Conservation (phyloP, 2,113 vertebrate genomes). For the Orientallactaga bullata region DNA sequence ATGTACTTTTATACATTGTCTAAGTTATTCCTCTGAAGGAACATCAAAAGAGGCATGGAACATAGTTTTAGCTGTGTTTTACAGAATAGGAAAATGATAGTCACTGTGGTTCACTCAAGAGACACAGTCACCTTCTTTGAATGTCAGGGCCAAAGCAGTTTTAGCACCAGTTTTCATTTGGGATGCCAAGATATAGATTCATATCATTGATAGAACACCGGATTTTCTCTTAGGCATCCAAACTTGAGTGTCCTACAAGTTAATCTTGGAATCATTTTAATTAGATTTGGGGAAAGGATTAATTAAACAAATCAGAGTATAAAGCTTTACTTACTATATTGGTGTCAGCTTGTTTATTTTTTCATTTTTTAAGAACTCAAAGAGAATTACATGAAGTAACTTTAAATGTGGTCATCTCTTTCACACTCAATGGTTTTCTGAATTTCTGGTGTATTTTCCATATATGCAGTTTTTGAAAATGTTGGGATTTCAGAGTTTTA, state of each 20-base stretch:
- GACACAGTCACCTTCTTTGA: neutral
- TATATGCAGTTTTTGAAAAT: neutral
- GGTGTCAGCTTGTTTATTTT: neutral
- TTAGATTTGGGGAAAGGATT: neutral
- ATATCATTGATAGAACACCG: neutral
- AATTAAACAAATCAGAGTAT: constrained; percentile 1
- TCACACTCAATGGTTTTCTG: neutral
- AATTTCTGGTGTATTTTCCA: neutral
- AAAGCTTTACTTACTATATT: constrained; percentile 19
- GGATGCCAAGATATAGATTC: neutral
- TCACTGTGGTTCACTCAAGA: rapidly evolving
- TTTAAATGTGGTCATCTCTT: neutral
- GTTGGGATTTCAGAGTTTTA: constrained; percentile 31
- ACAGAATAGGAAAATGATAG: neutral
- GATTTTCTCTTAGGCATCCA: neutral
- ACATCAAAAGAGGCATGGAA: neutral
- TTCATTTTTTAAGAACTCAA: neutral
- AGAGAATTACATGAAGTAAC: neutral
- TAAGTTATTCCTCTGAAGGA: neutral
- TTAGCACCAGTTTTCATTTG: neutral
- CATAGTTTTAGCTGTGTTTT: neutral
- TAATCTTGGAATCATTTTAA: neutral
- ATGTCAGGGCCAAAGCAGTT: neutral
- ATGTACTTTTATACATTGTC: neutral
- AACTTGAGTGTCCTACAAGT: neutral